phyloP scores from a whole-genome alignment of 2,113 vertebrate genomes.

The Poicephalus meyeri region DNA sequence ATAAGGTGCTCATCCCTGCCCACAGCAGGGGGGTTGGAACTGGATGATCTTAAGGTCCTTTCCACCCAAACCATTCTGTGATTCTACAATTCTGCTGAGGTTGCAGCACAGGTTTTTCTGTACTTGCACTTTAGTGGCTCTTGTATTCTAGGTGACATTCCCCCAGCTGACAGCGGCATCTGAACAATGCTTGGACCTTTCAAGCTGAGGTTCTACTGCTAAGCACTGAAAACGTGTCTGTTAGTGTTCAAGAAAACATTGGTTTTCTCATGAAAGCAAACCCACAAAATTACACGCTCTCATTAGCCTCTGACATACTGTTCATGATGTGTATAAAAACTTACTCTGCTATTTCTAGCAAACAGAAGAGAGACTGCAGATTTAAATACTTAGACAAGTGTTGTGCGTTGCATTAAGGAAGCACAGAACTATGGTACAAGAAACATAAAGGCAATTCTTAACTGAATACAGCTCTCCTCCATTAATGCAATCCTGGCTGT shows the following conservation, averaged over 20 bases:
- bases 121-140: not conserved
- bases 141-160: not conserved
- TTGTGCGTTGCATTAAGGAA: not conserved
- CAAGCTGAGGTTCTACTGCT: not conserved
- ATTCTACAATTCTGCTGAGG: not conserved
- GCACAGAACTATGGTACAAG: not conserved
- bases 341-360: constrained; percentile 12
- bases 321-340: constrained; percentile 19
- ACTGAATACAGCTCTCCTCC: not conserved
- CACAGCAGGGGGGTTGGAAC: not conserved
- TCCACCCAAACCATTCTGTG: not conserved
- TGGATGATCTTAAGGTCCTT: not conserved
- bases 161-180: not conserved
- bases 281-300: not conserved
- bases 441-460: not conserved
- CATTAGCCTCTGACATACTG: constrained; percentile 25
- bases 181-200: not conserved
- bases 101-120: not conserved
- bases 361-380: not conserved
- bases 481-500: not conserved
- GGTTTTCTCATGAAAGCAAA: not conserved
- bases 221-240: not conserved
- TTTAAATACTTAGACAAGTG: constrained; percentile 19
- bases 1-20: not conserved
- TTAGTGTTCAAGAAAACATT: not conserved